Percentiles rank a stretch among this genome's conserved stretches.
phyloP scores from a whole-genome alignment of 64 coral and sea anemone genomes.

The Anthopleura sola region DNA sequence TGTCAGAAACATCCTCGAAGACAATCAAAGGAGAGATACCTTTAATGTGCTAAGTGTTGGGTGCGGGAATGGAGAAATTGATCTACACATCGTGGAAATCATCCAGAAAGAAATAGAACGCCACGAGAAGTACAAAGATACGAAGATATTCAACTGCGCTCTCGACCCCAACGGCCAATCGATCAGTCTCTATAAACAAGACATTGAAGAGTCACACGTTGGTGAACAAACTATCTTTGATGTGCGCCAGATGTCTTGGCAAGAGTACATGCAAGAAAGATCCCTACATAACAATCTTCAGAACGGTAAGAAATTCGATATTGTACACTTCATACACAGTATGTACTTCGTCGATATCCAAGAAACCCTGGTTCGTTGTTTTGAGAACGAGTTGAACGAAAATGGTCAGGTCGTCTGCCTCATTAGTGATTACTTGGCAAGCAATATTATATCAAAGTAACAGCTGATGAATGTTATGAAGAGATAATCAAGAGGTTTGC shows the following conservation, averaged over 20 bases:
- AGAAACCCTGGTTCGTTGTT: not conserved
- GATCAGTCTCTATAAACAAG: not conserved
- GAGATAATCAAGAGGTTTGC: conserved; percentile 21
- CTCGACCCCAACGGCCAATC: not conserved
- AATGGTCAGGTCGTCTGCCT: too few species aligned
- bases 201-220: not conserved
- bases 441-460: too few species aligned
- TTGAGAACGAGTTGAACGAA: too few species aligned
- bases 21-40: too few species aligned
- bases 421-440: too few species aligned
- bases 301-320: not conserved
- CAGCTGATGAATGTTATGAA: not conserved
- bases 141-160: too few species aligned
- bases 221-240: not conserved
- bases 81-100: too few species aligned
- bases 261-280: conserved; percentile 18
- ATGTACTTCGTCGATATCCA: not conserved
- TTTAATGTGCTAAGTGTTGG: conserved; percentile 11
- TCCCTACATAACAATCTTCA: not conserved
- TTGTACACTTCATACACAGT: not conserved
- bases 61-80: too few species aligned
- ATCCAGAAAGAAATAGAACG: too few species aligned
- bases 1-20: not conserved
- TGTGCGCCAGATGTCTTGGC: not conserved
- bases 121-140: too few species aligned